Evolutionary conservation across 1,140 invertebrate species (phyloP).

Genomic region (Papilio helenus): DNA sequence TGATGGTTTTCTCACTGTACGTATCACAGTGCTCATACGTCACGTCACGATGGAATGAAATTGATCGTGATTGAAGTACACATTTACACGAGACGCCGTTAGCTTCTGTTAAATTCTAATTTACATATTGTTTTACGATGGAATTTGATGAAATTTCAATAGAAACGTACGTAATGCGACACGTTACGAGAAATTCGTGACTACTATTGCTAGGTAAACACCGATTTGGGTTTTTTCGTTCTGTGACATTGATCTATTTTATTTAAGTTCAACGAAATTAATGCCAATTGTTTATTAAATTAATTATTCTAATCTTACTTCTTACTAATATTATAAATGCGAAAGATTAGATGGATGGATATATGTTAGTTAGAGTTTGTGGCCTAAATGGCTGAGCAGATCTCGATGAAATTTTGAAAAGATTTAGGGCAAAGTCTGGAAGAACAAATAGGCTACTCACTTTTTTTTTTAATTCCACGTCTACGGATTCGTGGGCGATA

Average conservation of each 20-base stretch:
- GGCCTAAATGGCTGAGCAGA: no score
- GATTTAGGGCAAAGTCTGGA: no score
- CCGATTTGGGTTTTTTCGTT: neutral
- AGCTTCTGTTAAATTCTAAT: constrained; percentile 28
- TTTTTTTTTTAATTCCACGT: no score
- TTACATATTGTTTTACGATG: constrained; percentile 38
- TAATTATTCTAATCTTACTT: no score
- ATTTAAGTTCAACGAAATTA: neutral
- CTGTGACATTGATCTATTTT: neutral
- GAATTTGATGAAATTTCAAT: constrained; percentile 27
- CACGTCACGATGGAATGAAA: constrained; percentile 24
- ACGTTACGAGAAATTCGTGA: constrained; percentile 24
- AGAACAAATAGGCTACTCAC: no score
- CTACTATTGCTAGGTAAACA: neutral
- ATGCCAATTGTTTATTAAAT: neutral
- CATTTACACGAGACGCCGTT: constrained; percentile 38
- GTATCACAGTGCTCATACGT: constrained; percentile 3
- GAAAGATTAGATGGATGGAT: no score
- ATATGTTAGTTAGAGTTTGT: no score
- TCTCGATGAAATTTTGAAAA: no score
- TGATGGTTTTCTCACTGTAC: neutral
- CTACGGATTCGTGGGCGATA: no score
- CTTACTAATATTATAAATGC: no score
- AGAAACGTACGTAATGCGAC: constrained; percentile 2
- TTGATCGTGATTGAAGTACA: constrained; percentile 30